These are phyloP conservation scores for Drosophila lacertosa DNA, from an alignment of 1,140 invertebrate species.

Conservation along the genomic window DNA sequence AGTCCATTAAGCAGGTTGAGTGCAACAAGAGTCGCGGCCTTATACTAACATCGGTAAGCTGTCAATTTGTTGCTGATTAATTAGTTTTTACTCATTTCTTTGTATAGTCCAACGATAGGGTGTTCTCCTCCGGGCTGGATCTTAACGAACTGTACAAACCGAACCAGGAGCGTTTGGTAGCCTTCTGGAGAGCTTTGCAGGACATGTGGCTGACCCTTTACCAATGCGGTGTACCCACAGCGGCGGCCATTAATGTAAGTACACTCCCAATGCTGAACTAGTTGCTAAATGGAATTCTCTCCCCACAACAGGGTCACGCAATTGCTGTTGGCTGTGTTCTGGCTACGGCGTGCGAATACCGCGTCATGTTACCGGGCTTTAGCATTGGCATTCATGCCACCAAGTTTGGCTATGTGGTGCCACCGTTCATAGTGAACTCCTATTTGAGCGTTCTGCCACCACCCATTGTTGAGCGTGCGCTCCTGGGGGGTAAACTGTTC, in stretches of 20 bases:
- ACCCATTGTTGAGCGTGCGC: slow-evolving; percentile 88
- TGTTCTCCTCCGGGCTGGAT: slow-evolving; percentile 94
- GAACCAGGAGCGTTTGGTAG: slow-evolving; percentile 87
- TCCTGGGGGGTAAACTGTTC: slow-evolving; percentile 90
- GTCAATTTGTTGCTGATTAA: not conserved
- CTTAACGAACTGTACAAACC: slow-evolving; percentile 94
- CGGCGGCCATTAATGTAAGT: slow-evolving; percentile 92
- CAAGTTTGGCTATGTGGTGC: slow-evolving; percentile 89
- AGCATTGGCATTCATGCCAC: slow-evolving; percentile 93
- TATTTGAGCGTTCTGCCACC: slow-evolving; percentile 83
- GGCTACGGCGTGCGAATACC: slow-evolving; percentile 92
- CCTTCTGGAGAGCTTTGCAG: slow-evolving; percentile 92
- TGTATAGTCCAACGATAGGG: slow-evolving; percentile 88
- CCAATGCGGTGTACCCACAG: slow-evolving; percentile 88
- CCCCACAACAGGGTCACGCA: slow-evolving; percentile 87
- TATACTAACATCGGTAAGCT: slow-evolving; percentile 90
- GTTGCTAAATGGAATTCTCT: not conserved
- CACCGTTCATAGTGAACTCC: slow-evolving; percentile 89
- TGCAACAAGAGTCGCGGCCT: slow-evolving; percentile 89
- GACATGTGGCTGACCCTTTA: slow-evolving; percentile 92
- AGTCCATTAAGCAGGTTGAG: slow-evolving; percentile 88
- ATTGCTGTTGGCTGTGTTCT: slow-evolving; percentile 94
- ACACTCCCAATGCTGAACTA: not conserved
- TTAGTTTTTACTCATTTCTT: not conserved
- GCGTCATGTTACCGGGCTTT: slow-evolving; percentile 90